Evolutionary conservation across 2,113 vertebrate genomes (phyloP).

Genomic region (Phrynosoma platyrhinos): DNA sequence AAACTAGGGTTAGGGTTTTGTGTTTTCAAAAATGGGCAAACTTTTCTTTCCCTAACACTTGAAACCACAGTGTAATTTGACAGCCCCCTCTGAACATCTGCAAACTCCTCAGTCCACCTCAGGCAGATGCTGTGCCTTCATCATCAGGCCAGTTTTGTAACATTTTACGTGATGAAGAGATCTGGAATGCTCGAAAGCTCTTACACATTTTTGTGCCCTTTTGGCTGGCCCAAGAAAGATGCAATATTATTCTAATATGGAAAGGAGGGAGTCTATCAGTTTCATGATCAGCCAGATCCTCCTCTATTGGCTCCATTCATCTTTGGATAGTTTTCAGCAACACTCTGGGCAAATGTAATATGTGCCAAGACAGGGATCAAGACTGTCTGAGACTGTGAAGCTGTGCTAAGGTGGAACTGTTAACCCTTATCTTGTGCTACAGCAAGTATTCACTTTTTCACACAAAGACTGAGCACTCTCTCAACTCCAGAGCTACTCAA

Average conservation of each 20-base stretch:
- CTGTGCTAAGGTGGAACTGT: background rate
- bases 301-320: background rate
- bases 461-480: background rate
- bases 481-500: background rate
- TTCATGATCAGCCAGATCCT: background rate
- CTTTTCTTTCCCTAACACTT: too few species aligned
- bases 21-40: too few species aligned
- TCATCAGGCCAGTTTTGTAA: too few species aligned
- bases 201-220: too few species aligned
- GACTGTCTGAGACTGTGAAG: background rate
- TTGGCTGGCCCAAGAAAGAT: background rate
- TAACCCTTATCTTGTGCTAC: background rate
- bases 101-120: too few species aligned
- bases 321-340: background rate
- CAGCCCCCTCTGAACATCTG: too few species aligned
- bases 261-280: background rate
- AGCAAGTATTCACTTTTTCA: background rate
- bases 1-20: too few species aligned
- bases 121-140: too few species aligned
- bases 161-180: too few species aligned
- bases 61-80: too few species aligned
- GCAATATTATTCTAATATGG: background rate
- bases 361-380: background rate
- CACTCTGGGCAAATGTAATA: background rate
- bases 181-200: too few species aligned